phyloP scores from a whole-genome alignment of 2,113 vertebrate genomes.

The Poeciliopsis retropinna region DNA sequence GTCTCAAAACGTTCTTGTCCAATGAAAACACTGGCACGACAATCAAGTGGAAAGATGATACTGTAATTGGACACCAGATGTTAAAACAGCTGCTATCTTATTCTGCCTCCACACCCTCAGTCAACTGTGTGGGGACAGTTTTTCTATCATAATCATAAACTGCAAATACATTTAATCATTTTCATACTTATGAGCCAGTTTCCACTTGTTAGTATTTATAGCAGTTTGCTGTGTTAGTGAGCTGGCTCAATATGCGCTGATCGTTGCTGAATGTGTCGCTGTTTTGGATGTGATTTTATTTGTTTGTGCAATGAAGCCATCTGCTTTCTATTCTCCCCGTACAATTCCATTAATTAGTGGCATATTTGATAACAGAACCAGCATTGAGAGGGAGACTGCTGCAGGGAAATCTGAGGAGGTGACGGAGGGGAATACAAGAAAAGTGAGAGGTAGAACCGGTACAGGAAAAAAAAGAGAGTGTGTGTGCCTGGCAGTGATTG shows the following conservation, averaged over 20 bases:
- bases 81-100: slow-evolving; percentile 38
- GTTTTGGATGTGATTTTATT: slow-evolving; percentile 69
- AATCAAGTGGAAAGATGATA: slow-evolving; percentile 29
- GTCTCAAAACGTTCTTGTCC: not conserved
- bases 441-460: slow-evolving; percentile 19
- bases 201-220: slow-evolving; percentile 12
- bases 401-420: slow-evolving; percentile 38
- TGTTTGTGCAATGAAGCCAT: slow-evolving; percentile 77
- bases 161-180: slow-evolving; percentile 34
- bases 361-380: slow-evolving; percentile 72
- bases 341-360: slow-evolving; percentile 79
- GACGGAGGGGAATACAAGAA: not conserved
- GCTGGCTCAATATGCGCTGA: slow-evolving; percentile 47
- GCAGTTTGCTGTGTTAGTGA: slow-evolving; percentile 44
- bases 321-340: slow-evolving; percentile 74
- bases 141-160: slow-evolving; percentile 17
- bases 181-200: slow-evolving; percentile 23
- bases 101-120: slow-evolving; percentile 9
- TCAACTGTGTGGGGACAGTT: slow-evolving; percentile 18
- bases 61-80: slow-evolving; percentile 42
- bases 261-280: slow-evolving; percentile 57
- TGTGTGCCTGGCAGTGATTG: slow-evolving; percentile 61
- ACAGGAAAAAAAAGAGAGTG: slow-evolving; percentile 41
- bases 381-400: slow-evolving; percentile 65
- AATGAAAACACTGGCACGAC: slow-evolving; percentile 14